Conservation (phyloP, 2,797 vertebrate genomes). For the Vipera ursinii region DNA sequence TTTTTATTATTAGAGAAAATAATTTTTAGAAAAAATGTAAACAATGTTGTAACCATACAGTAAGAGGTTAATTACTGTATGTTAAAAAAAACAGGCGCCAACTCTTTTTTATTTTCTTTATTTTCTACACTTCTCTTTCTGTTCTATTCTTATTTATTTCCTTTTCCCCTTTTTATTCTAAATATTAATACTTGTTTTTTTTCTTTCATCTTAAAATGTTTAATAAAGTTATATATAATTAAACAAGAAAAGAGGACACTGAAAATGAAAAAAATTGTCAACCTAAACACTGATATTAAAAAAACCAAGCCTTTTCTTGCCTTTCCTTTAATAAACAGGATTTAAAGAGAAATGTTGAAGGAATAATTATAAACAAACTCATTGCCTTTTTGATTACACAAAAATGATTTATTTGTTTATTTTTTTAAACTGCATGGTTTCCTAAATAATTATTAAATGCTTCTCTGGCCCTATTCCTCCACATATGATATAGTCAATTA, state of each 20-base stretch:
- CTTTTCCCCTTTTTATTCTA: neutral
- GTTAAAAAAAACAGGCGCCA: neutral
- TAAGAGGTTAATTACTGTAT: neutral
- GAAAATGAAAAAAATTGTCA: neutral
- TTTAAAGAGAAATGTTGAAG: conserved; percentile 32
- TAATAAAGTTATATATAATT: neutral
- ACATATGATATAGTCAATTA: neutral
- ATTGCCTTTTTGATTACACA: neutral
- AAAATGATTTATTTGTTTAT: conserved; percentile 17
- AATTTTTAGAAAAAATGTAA: neutral
- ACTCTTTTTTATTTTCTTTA: too few species aligned
- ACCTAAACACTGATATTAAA: neutral
- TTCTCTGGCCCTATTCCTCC: neutral
- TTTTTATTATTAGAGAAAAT: neutral
- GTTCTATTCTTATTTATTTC: neutral
- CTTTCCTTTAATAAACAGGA: neutral
- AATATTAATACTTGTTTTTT: neutral
- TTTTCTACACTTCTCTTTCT: too few species aligned
- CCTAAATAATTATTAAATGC: rapidly evolving
- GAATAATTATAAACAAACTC: neutral
- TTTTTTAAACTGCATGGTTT: neutral
- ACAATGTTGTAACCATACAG: neutral
- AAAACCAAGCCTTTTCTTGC: neutral
- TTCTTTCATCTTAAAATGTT: neutral
- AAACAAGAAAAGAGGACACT: neutral